These are phyloP conservation scores for Stenolophus ochropezus DNA, from an alignment of 2,888 invertebrate genomes.

Conservation along the genomic window DNA sequence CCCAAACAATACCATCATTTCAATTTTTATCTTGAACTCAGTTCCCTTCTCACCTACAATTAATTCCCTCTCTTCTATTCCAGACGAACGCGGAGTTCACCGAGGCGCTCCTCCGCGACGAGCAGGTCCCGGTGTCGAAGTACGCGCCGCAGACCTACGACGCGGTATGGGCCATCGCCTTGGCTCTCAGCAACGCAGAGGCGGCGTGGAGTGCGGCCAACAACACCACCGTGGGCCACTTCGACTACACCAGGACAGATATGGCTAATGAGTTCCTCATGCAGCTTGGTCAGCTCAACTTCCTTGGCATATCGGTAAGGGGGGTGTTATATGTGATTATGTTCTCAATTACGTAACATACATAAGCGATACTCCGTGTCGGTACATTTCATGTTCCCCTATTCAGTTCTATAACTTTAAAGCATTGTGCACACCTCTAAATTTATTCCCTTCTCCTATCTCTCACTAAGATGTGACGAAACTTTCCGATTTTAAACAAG, in stretches of 20 bases:
- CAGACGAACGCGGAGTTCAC: conserved; percentile 82
- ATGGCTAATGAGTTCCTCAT: conserved; percentile 83
- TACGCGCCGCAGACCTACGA: conserved; percentile 91
- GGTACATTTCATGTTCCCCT: too few species aligned
- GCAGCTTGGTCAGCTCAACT: conserved; percentile 83
- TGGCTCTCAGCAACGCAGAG: conserved; percentile 82
- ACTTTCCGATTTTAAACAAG: too few species aligned
- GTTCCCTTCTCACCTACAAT: too few species aligned
- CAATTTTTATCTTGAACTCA: too few species aligned
- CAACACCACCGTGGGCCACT: conserved; percentile 76
- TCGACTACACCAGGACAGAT: conserved; percentile 84
- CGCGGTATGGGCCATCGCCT: conserved; percentile 92
- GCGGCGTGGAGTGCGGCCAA: conserved; percentile 75
- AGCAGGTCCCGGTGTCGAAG: conserved; percentile 73
- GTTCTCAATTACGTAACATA: too few species aligned
- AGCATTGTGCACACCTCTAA: too few species aligned
- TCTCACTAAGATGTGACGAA: too few species aligned
- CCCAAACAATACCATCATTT: too few species aligned
- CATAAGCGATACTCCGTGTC: too few species aligned
- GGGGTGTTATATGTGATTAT: not conserved
- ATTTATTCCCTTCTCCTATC: too few species aligned
- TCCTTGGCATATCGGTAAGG: conserved; percentile 89
- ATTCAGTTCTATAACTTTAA: too few species aligned
- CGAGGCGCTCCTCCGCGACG: conserved; percentile 73
- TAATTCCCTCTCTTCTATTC: too few species aligned